Evolutionary conservation across 2,888 invertebrate genomes (phyloP).

Genomic region (Calephelis perditalis): DNA sequence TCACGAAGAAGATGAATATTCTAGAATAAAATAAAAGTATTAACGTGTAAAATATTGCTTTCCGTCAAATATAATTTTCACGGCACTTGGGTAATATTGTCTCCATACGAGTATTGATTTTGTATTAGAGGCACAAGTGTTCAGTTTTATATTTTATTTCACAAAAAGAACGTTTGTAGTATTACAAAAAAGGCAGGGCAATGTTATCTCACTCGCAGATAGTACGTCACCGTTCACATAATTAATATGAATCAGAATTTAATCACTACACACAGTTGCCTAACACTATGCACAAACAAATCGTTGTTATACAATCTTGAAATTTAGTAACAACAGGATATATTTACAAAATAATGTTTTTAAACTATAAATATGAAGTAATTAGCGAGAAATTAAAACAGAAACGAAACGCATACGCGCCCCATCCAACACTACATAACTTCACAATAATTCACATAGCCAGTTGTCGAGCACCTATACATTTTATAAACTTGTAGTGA

Average conservation of each 20-base stretch:
- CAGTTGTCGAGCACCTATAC: constrained; percentile 8
- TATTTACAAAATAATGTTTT: constrained; percentile 32
- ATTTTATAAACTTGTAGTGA: constrained; percentile 38
- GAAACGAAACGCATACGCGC: constrained; percentile 44
- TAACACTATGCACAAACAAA: constrained; percentile 31
- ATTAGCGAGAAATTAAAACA: constrained; percentile 19
- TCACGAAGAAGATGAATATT: background rate
- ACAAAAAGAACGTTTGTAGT: constrained; percentile 34
- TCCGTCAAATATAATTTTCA: background rate
- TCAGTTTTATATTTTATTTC: constrained; percentile 34
- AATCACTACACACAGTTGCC: constrained; percentile 49
- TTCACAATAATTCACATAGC: constrained; percentile 35
- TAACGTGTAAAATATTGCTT: background rate
- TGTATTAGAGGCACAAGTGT: constrained; percentile 45
- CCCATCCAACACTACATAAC: constrained; percentile 55
- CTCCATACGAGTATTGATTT: constrained; percentile 52
- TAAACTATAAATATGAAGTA: constrained; percentile 40
- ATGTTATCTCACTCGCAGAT: constrained; percentile 70
- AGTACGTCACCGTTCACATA: constrained; percentile 70
- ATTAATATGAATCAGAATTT: constrained; percentile 66
- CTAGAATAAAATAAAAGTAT: background rate
- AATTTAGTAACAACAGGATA: constrained; percentile 21
- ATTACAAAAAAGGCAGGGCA: constrained; percentile 42
- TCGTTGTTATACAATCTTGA: constrained; percentile 21
- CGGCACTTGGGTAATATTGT: background rate